A percentile compares a stretch with the other conserved stretches of the same genome.
These are phyloP conservation scores for Drosophila kokeensis DNA, from an alignment of 2,888 invertebrate genomes.

Conservation along the genomic window DNA sequence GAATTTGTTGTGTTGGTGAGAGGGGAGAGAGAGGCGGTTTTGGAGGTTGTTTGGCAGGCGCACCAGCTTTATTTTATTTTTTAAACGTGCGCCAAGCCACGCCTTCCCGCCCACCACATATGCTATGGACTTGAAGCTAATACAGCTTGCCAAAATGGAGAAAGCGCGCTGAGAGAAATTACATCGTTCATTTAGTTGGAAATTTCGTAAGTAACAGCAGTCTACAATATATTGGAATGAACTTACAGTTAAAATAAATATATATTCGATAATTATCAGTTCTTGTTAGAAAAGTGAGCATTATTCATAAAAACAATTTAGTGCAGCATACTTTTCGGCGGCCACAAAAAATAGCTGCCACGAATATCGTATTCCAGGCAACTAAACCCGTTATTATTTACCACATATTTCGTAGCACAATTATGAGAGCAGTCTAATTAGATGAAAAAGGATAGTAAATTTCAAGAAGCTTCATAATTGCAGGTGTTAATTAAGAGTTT, in stretches of 20 bases:
- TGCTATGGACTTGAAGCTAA: slow-evolving; percentile 65
- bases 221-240: neutral
- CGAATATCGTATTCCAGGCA: neutral
- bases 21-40: neutral
- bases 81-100: slow-evolving; percentile 64
- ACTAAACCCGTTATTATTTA: neutral
- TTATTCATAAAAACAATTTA: neutral
- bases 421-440: neutral
- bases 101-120: slow-evolving; percentile 35
- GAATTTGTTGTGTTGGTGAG: slow-evolving; percentile 3
- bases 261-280: neutral
- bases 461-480: neutral
- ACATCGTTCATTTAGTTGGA: neutral
- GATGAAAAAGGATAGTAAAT: neutral
- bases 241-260: neutral
- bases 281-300: neutral
- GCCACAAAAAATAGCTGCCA: neutral
- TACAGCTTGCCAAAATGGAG: slow-evolving; percentile 54
- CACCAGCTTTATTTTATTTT: slow-evolving; percentile 78
- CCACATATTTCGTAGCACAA: neutral
- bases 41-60: slow-evolving; percentile 56
- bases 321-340: neutral
- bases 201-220: neutral
- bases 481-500: neutral
- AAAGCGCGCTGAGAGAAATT: slow-evolving; percentile 35